phyloP scores from a whole-genome alignment of 92 coral and sea anemone genomes.

The Zoanthus solanderi region DNA sequence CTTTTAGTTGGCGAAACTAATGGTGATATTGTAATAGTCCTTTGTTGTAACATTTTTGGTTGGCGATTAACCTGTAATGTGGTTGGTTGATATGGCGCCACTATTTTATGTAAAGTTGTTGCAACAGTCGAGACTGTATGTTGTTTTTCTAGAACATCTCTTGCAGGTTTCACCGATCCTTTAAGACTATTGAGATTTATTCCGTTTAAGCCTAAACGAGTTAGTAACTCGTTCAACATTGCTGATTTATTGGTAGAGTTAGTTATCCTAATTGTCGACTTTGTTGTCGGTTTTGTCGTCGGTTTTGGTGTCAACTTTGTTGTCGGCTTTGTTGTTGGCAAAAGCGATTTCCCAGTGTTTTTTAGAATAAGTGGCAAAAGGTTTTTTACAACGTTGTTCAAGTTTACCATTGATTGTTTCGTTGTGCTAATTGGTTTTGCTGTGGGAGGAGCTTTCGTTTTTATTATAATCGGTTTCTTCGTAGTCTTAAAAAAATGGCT shows the following conservation, averaged over 20 bases:
- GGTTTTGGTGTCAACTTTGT: conserved; percentile 6
- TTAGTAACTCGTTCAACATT: conserved; percentile 28
- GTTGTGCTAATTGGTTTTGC: conserved; percentile 38
- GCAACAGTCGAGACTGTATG: neutral
- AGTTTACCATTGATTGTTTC: conserved; percentile 47
- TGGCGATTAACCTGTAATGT: neutral
- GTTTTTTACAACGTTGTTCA: conserved; percentile 70
- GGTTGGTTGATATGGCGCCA: conserved; percentile 15
- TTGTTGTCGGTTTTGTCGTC: conserved; percentile 44
- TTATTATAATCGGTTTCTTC: neutral
- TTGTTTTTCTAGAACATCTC: conserved; percentile 13
- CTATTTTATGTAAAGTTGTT: neutral
- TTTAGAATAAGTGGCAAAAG: conserved; percentile 79
- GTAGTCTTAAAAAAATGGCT: neutral
- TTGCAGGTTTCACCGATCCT: conserved; percentile 32
- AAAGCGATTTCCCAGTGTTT: conserved; percentile 38
- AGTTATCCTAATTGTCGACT: conserved; percentile 38
- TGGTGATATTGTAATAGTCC: neutral
- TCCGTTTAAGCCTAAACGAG: conserved; percentile 26
- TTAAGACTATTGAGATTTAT: conserved; percentile 10
- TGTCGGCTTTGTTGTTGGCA: conserved; percentile 43
- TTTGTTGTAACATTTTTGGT: conserved; percentile 9
- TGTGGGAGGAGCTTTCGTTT: conserved; percentile 49
- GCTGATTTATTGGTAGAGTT: conserved; percentile 43
- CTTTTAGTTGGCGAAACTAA: neutral